A percentile compares a stretch with the other conserved stretches of the same genome.
These are phyloP conservation scores for Hoplodrina blanda DNA, from an alignment of 2,888 invertebrate species.

Conservation along the genomic window DNA sequence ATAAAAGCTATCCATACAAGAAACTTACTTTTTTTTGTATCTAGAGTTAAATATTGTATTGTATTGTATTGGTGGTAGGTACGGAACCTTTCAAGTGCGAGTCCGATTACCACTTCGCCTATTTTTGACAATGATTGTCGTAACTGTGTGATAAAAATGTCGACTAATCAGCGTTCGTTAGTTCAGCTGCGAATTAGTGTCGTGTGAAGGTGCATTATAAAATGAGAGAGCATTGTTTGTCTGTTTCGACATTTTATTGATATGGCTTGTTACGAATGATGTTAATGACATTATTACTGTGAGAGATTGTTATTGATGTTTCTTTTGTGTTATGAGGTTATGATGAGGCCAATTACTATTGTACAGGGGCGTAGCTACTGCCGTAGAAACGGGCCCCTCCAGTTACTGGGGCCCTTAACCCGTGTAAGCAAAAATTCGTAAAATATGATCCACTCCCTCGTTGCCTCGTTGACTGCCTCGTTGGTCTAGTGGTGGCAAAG, in stretches of 20 bases:
- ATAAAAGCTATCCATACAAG: too few relatives aligned
- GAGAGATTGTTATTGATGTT: conserved; percentile 20
- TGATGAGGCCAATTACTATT: conserved; percentile 3
- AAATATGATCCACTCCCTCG: too few relatives aligned
- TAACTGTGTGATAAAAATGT: conserved; percentile 29
- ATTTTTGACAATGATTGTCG: conserved; percentile 38
- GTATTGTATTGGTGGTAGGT: too few relatives aligned
- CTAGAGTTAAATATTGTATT: too few relatives aligned
- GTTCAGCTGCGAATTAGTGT: conserved; percentile 25
- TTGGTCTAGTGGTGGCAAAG: too few relatives aligned
- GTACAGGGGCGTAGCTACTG: not conserved
- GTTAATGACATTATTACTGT: conserved; percentile 40
- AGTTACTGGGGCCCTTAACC: too few relatives aligned
- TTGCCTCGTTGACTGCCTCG: too few relatives aligned
- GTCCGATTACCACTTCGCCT: too few relatives aligned
- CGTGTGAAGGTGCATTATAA: conserved; percentile 45
- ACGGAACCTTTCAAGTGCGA: too few relatives aligned
- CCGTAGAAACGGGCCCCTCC: too few relatives aligned
- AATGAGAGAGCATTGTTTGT: conserved; percentile 48
- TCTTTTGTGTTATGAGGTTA: conserved; percentile 10
- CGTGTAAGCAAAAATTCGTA: too few relatives aligned
- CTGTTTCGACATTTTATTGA: conserved; percentile 41
- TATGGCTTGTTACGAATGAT: conserved; percentile 16
- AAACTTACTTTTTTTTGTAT: too few relatives aligned
- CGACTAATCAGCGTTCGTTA: conserved; percentile 32